Base-by-base conservation (phyloP, 2,888 invertebrate genomes). In the Strigamia crassipes region DNA sequence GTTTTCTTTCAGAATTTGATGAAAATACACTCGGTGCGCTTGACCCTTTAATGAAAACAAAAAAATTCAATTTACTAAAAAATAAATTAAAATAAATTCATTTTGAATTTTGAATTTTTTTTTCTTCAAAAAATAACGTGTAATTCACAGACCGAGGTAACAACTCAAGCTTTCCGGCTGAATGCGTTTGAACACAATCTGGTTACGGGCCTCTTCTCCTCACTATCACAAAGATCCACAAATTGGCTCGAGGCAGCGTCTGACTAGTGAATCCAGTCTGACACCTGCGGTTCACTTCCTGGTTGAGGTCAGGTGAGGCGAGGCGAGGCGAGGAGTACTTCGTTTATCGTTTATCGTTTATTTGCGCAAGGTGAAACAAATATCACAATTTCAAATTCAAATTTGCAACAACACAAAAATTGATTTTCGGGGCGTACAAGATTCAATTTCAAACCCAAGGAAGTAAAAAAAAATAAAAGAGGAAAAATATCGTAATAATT, bases 221-320 rank as follows among this genome's bases (percentile, higher is more conserved):
- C 73, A 73, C 31, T 8, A 73, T 31, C 73, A 73, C 73, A 73
- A 73, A 73, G 73, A 31, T 73, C 27, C 31, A 31, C 31, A 73
- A 73, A 73, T 73, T 73, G 73, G 73, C 73, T 27, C 12, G 27
- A 73, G 73, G 73, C 73, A n/a, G 27, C 31, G 73, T 73, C 73
- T 73, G 73, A 73, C 73, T 73, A 73, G 73, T 73, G 73, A 73
- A 73, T 73, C 73, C 73, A 73, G 73, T 73, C 73, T 73, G 73
- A 73, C 73, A 73, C 73, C 73, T 73, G 61, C 61, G 8, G 73
- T 27, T 73, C 31, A 73, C 73, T 73, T 73, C 73, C 73, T 23
- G 73, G 73, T 73, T 73, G 73, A 73, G 73, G 73, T 73, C 73
- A 73, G 73, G 73, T 73, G 73, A 73, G 73, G 73, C 73, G 73